These are phyloP conservation scores for Thera britannica DNA, from an alignment of 2,888 invertebrate species.

Conservation along the genomic window DNA sequence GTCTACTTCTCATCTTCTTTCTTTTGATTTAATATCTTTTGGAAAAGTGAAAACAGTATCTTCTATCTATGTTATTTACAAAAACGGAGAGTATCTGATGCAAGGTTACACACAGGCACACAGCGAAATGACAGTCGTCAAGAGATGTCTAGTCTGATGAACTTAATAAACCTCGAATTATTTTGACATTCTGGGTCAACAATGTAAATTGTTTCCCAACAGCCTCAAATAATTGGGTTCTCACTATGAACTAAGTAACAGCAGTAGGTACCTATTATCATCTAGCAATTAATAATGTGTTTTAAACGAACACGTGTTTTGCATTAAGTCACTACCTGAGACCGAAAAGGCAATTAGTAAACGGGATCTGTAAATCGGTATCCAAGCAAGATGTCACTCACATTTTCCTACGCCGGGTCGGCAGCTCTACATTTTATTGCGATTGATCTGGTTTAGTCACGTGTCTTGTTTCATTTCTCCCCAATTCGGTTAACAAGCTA, in stretches of 20 bases:
- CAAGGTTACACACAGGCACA: no score
- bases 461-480: constrained; percentile 51
- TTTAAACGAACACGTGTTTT: constrained; percentile 19
- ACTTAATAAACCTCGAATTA: constrained; percentile 4
- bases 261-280: neutral
- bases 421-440: constrained; percentile 78
- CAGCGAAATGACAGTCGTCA: neutral
- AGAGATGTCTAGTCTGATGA: neutral
- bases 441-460: constrained; percentile 59
- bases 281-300: constrained; percentile 13
- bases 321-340: constrained; percentile 19
- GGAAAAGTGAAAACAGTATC: no score
- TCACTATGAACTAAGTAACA: neutral
- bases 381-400: constrained; percentile 59
- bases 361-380: constrained; percentile 29
- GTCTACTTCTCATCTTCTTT: no score
- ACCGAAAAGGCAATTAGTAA: constrained; percentile 25
- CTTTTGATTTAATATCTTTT: no score
- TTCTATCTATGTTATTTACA: no score
- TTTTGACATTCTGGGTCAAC: constrained; percentile 12
- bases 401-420: constrained; percentile 76
- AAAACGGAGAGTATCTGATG: no score
- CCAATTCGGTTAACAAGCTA: constrained; percentile 36
- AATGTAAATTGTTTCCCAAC: constrained; percentile 14
- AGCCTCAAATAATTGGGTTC: neutral